Evolutionary conservation across 2,113 vertebrate genomes (phyloP).

Genomic region (Chaetops frenatus): DNA sequence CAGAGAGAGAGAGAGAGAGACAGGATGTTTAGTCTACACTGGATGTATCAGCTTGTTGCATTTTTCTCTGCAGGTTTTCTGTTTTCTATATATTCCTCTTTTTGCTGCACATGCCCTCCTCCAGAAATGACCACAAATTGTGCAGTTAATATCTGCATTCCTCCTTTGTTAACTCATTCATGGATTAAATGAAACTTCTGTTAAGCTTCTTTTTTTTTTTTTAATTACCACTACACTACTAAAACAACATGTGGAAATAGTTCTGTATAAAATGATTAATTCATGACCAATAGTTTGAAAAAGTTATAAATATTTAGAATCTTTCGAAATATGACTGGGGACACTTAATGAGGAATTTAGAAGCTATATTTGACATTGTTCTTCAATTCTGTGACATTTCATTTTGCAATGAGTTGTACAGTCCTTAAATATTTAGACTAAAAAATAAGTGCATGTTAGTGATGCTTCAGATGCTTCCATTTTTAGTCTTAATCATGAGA

Average conservation of each 20-base stretch:
- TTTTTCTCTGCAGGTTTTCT: background rate
- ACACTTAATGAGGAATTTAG: background rate
- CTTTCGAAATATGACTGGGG: background rate
- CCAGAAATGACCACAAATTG: background rate
- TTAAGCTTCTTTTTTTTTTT: background rate
- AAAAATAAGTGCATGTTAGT: background rate
- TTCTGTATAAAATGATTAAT: background rate
- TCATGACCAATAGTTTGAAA: background rate
- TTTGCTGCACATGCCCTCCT: background rate
- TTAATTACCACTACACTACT: background rate
- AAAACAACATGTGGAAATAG: background rate
- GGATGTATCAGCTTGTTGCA: background rate
- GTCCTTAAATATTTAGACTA: slow-evolving; percentile 42
- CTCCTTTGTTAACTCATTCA: background rate
- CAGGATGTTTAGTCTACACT: background rate
- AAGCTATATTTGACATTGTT: slow-evolving; percentile 13
- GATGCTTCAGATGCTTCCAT: background rate
- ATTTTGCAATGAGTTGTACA: slow-evolving; percentile 10
- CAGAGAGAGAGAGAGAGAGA: background rate
- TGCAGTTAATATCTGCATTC: background rate
- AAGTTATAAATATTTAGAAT: slow-evolving; percentile 26
- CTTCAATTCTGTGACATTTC: background rate
- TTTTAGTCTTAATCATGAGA: background rate
- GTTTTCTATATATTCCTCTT: background rate
- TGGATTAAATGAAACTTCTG: background rate